Percentiles rank a stretch among this genome's conserved stretches.
Conservation (phyloP, 2,113 vertebrate genomes). For the Xiphophorus hellerii region DNA sequence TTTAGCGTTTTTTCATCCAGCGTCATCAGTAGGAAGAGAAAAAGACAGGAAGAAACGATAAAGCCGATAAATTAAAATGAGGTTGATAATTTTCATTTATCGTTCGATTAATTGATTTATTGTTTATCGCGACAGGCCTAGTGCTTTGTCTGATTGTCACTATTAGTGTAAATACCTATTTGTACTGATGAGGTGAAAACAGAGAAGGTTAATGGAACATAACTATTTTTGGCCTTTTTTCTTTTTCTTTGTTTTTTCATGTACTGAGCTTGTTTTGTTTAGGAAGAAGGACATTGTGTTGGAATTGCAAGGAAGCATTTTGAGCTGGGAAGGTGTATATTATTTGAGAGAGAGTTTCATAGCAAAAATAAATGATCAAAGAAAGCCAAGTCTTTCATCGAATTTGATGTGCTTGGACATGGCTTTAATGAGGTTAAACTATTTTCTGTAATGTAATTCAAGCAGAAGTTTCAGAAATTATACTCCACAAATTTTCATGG, state of each 20-base stretch:
- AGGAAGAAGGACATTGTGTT: conserved; percentile 1
- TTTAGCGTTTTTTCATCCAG: no score
- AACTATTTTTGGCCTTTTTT: conserved; percentile 21
- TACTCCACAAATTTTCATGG: neutral
- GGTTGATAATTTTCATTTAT: no score
- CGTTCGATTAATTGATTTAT: no score
- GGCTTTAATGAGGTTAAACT: neutral
- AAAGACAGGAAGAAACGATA: no score
- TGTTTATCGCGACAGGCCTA: no score
- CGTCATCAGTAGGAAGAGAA: no score
- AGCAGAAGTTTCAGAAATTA: neutral
- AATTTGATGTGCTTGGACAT: neutral
- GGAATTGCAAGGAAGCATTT: neutral
- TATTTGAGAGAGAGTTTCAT: neutral
- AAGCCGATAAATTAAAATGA: no score
- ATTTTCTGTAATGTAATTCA: neutral
- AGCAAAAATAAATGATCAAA: neutral
- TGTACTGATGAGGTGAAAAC: conserved; percentile 55
- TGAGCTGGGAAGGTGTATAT: neutral
- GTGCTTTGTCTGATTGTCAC: conserved; percentile 52
- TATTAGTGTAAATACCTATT: conserved; percentile 60
- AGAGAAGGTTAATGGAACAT: conserved; percentile 45
- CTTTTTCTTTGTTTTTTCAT: conserved; percentile 17
- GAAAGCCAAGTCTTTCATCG: neutral
- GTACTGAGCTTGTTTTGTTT: conserved; percentile 1